A percentile compares a stretch with the other conserved stretches of the same genome.
phyloP scores from a whole-genome alignment of 2,797 vertebrate genomes.

The Semotilus atromaculatus region DNA sequence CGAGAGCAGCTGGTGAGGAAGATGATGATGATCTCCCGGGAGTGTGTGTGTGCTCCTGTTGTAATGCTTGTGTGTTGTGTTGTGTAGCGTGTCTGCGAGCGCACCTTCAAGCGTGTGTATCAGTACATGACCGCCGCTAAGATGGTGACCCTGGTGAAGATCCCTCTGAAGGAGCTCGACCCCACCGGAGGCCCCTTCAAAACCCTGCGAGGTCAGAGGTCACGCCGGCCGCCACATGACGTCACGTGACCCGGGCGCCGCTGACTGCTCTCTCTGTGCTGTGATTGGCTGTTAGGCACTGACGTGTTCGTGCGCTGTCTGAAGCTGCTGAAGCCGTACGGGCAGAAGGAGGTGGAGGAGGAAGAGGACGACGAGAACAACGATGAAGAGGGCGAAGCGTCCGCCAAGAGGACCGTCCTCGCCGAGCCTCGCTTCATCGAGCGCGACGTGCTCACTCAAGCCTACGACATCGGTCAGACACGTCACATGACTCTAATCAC shows the following conservation, averaged over 20 bases:
- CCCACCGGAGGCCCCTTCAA: conserved; percentile 82
- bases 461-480: conserved; percentile 88
- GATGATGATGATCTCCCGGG: not conserved
- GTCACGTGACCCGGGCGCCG: not conserved
- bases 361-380: conserved; percentile 86
- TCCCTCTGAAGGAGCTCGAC: conserved; percentile 85
- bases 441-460: conserved; percentile 88
- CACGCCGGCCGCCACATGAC: not conserved
- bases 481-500: not conserved
- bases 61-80: not conserved
- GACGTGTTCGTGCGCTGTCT: conserved; percentile 88
- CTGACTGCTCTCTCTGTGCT: not conserved
- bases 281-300: conserved; percentile 75
- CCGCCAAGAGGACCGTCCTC: conserved; percentile 66
- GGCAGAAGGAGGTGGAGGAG: conserved; percentile 80
- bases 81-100: conserved; percentile 81
- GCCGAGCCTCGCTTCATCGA: conserved; percentile 85
- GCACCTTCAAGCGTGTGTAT: conserved; percentile 84
- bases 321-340: conserved; percentile 86
- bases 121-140: conserved; percentile 88
- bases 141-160: conserved; percentile 78
- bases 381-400: conserved; percentile 73
- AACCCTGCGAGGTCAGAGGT: conserved; percentile 85
- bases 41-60: not conserved
- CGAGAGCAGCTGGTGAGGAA: conserved; percentile 85